These are phyloP conservation scores for Melanotaenia duboulayi DNA, from an alignment of 2,113 vertebrate genomes.

Conservation along the genomic window DNA sequence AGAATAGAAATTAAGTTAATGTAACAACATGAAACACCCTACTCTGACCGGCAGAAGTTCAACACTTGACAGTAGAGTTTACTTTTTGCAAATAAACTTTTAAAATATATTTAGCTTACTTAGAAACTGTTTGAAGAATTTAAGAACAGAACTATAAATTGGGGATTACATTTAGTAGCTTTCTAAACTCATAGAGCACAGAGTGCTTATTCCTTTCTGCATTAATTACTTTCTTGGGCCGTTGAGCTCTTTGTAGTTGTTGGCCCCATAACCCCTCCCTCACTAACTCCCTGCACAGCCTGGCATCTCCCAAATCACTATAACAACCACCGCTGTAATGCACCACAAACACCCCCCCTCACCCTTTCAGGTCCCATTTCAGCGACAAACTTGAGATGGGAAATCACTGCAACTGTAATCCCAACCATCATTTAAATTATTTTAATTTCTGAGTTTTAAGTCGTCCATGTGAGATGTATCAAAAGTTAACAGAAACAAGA, in stretches of 20 bases:
- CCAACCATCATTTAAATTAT: not conserved
- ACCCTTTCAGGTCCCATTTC: conserved; percentile 41
- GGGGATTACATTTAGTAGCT: conserved; percentile 37
- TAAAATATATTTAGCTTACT: not conserved
- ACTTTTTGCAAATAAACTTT: conserved; percentile 7
- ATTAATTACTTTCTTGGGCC: conserved; percentile 74
- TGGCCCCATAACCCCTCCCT: conserved; percentile 52
- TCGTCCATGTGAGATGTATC: not conserved
- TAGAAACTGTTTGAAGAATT: no score
- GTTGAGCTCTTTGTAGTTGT: conserved; percentile 70
- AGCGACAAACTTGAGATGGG: conserved; percentile 15
- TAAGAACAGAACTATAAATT: conserved; percentile 15
- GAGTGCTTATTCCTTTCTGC: conserved; percentile 69
- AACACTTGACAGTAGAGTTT: not conserved
- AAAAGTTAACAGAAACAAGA: not conserved
- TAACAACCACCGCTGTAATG: conserved; percentile 80
- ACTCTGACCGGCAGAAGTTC: conserved; percentile 14
- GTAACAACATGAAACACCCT: conserved; percentile 27
- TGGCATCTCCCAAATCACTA: conserved; percentile 82
- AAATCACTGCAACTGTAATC: conserved; percentile 31
- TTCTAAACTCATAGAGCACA: conserved; percentile 51
- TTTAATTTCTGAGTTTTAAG: not conserved
- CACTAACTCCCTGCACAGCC: conserved; percentile 68
- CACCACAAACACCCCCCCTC: conserved; percentile 73
- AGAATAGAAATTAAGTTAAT: conserved; percentile 8